These are phyloP conservation scores for Myotis myotis DNA, from an alignment of 2,797 vertebrate species.

Conservation along the genomic window DNA sequence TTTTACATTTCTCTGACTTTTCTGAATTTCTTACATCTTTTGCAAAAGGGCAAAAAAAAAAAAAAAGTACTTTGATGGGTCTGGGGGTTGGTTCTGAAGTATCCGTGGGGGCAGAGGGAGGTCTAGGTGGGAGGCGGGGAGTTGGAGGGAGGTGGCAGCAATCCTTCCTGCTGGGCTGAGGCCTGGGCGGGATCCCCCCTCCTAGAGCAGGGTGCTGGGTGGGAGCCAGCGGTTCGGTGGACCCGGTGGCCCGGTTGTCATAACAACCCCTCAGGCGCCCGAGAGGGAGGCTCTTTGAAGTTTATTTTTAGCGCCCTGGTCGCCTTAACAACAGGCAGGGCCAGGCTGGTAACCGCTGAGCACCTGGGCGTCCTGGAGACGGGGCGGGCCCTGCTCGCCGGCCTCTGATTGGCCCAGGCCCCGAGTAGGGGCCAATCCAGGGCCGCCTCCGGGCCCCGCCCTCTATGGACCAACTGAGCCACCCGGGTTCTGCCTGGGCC, in stretches of 20 bases:
- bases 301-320: slow-evolving; percentile 78
- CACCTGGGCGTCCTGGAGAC: slow-evolving; percentile 57
- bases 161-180: background rate
- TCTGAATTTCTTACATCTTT: background rate
- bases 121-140: background rate
- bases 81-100: background rate
- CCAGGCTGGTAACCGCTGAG: slow-evolving; percentile 52
- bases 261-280: slow-evolving; percentile 70
- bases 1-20: background rate
- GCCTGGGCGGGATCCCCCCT: background rate
- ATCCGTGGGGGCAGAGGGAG: background rate
- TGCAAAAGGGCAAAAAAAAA: background rate
- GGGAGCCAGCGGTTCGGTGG: background rate
- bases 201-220: background rate
- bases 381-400: background rate
- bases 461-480: rapidly evolving
- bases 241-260: slow-evolving; percentile 74
- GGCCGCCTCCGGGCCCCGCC: background rate
- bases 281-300: slow-evolving; percentile 61
- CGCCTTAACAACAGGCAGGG: slow-evolving; percentile 72
- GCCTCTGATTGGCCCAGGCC: slow-evolving; percentile 5
- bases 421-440: background rate
- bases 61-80: background rate
- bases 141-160: rapidly evolving
- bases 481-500: too few relatives aligned